phyloP scores from a whole-genome alignment of 2,888 invertebrate genomes.

The Ophion obscuratus region DNA sequence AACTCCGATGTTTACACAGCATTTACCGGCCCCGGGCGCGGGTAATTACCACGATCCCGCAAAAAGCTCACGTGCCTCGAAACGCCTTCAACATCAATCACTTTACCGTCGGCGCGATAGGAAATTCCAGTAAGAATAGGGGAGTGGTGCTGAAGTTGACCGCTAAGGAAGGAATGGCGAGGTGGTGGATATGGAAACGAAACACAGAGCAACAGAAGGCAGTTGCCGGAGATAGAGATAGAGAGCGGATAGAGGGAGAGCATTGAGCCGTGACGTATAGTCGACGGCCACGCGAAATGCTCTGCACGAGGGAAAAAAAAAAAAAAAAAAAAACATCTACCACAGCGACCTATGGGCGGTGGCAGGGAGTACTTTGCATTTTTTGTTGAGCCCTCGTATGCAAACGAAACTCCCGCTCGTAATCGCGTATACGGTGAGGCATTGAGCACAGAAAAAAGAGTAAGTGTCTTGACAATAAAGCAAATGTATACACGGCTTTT shows the following conservation, averaged over 20 bases:
- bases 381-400: constrained; percentile 33
- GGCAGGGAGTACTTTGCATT: constrained; percentile 36
- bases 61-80: constrained; percentile 64
- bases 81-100: constrained; percentile 65
- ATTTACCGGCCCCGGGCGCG: constrained; percentile 51
- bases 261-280: constrained; percentile 50
- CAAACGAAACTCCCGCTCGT: constrained; percentile 23
- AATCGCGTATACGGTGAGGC: constrained; percentile 22
- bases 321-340: constrained; percentile 8
- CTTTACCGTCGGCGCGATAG: constrained; percentile 58
- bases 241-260: constrained; percentile 6
- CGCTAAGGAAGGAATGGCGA: constrained; percentile 16
- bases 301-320: constrained; percentile 41
- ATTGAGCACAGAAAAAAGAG: constrained; percentile 17
- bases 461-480: constrained; percentile 4
- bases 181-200: constrained; percentile 27
- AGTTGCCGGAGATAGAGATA: background rate
- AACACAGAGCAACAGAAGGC: constrained; percentile 10
- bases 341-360: background rate
- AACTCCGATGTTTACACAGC: constrained; percentile 53
- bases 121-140: constrained; percentile 37
- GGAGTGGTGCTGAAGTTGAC: constrained; percentile 14
- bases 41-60: constrained; percentile 60
- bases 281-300: constrained; percentile 51
- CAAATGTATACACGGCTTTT: background rate